Percentiles rank a stretch among this genome's conserved stretches.
phyloP scores from a whole-genome alignment of 2,888 invertebrate genomes.

The Limnephilus auricula region DNA sequence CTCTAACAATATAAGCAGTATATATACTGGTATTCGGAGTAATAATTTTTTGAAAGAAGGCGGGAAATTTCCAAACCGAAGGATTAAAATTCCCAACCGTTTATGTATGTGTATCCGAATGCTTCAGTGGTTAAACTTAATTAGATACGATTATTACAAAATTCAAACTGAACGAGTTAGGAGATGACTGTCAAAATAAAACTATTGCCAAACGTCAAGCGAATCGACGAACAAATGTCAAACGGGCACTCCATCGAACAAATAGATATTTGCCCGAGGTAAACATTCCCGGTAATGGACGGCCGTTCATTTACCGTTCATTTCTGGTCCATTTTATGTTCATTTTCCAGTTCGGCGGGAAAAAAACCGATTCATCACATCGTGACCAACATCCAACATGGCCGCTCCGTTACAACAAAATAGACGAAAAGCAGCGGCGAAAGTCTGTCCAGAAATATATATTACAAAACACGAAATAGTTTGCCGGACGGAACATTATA shows the following conservation, averaged over 20 bases:
- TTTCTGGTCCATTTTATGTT: neutral
- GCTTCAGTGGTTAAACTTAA: too few relatives aligned
- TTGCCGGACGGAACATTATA: neutral
- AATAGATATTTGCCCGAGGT: neutral
- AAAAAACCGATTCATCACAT: conserved; percentile 35
- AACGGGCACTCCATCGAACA: neutral
- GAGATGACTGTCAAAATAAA: neutral
- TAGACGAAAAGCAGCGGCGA: neutral
- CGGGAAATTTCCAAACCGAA: too few relatives aligned
- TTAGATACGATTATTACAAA: neutral
- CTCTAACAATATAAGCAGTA: too few relatives aligned
- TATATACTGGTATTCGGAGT: too few relatives aligned
- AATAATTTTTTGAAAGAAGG: too few relatives aligned
- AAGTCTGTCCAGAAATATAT: conserved; percentile 8
- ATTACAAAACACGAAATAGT: conserved; percentile 3
- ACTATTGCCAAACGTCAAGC: neutral
- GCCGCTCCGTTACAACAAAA: conserved; percentile 16
- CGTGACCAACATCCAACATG: neutral
- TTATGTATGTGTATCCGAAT: too few relatives aligned
- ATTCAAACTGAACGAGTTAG: neutral
- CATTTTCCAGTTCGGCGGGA: neutral
- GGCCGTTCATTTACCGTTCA: neutral
- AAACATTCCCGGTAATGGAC: neutral
- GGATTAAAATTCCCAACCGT: too few relatives aligned
- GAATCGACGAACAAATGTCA: neutral